Evolutionary conservation across 1,140 invertebrate species (phyloP).

Genomic region (Acyrthosiphon pisum): DNA sequence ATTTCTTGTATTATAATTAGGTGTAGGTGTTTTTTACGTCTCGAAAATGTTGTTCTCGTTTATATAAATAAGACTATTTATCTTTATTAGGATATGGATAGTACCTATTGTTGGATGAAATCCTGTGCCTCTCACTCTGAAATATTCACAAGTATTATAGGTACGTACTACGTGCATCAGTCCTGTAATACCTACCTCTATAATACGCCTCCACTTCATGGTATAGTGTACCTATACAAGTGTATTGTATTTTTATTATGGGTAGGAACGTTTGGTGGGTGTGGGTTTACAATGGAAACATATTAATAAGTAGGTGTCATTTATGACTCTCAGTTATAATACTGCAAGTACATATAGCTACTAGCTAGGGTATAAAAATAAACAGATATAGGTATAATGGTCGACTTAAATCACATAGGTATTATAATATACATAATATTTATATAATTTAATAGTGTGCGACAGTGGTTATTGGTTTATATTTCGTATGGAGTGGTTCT

Average conservation of each 20-base stretch:
- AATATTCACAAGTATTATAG: not conserved
- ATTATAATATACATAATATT: too few relatives aligned
- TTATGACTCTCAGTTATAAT: not conserved
- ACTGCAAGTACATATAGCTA: not conserved
- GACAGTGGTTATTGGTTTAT: not conserved
- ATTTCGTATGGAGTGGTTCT: not conserved
- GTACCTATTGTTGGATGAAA: not conserved
- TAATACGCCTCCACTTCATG: not conserved
- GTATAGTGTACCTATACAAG: not conserved
- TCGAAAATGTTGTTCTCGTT: not conserved
- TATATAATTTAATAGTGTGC: not conserved
- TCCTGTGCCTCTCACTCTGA: not conserved
- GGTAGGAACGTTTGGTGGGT: not conserved
- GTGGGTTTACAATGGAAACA: not conserved
- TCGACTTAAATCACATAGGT: too few relatives aligned
- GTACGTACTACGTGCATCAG: not conserved
- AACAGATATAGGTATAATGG: not conserved
- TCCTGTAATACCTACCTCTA: not conserved
- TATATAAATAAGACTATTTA: not conserved
- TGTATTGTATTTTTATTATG: not conserved
- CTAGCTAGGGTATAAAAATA: not conserved
- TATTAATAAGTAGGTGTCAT: not conserved
- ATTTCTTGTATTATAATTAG: not conserved
- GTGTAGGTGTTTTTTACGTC: not conserved
- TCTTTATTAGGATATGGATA: not conserved